Evolutionary conservation across 2,888 invertebrate genomes (phyloP).

Genomic region (Danaus chrysippus): DNA sequence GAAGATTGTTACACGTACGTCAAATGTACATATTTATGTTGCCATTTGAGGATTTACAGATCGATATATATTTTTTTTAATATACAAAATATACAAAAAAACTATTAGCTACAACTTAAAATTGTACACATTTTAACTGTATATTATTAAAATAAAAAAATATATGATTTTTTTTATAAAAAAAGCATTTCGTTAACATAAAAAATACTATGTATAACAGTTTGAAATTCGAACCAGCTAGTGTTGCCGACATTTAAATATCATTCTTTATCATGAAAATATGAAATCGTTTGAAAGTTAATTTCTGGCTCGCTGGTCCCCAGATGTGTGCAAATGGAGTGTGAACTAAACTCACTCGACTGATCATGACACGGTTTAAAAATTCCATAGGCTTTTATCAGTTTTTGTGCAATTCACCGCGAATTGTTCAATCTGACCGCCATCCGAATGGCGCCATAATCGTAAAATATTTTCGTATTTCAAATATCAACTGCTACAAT

Average conservation of each 20-base stretch:
- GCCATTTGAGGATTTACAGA: no score
- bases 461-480: no score
- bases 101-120: no score
- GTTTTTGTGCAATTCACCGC: slow-evolving; percentile 1
- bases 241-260: not conserved
- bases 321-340: slow-evolving; percentile 36
- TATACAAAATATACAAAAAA: no score
- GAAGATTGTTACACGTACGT: no score
- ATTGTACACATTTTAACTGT: no score
- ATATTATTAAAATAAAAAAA: no score
- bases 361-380: slow-evolving; percentile 27
- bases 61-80: no score
- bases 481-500: not conserved
- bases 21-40: no score
- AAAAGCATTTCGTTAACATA: no score
- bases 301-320: slow-evolving; percentile 37
- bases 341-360: slow-evolving; percentile 30
- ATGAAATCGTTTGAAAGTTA: slow-evolving; percentile 27
- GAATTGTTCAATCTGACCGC: not conserved
- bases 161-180: no score
- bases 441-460: not conserved
- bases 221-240: slow-evolving; percentile 1
- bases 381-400: slow-evolving; percentile 6
- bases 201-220: not conserved
- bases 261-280: slow-evolving; percentile 7